phyloP scores from a whole-genome alignment of 2,113 vertebrate species.

The Mormyrus lacerda region DNA sequence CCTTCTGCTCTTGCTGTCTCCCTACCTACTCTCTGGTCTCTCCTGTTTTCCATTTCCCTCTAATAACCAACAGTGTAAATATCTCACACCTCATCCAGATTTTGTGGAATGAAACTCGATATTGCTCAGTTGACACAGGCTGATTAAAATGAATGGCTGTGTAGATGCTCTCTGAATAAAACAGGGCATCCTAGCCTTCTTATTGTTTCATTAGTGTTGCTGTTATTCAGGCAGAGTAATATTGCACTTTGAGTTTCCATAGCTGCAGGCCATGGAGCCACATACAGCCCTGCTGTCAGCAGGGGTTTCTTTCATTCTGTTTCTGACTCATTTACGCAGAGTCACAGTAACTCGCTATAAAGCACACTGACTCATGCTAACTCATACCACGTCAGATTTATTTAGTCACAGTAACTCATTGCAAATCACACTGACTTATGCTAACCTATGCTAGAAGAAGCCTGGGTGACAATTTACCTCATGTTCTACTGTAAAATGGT shows the following conservation, averaged over 20 bases:
- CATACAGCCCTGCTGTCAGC: not conserved
- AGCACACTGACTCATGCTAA: not conserved
- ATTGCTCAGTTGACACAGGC: slow-evolving; percentile 6
- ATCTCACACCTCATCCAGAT: not conserved
- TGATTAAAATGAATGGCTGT: slow-evolving; percentile 9
- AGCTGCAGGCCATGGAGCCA: not conserved
- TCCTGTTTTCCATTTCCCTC: not conserved
- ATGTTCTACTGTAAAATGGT: not conserved
- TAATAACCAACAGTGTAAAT: not conserved
- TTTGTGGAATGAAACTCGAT: not conserved
- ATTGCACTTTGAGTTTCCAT: not conserved
- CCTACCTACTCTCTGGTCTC: not conserved
- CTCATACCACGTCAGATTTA: not conserved
- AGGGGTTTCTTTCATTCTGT: not conserved
- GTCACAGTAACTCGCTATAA: not conserved
- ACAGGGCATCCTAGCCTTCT: not conserved
- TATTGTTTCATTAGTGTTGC: not conserved
- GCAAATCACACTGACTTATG: not conserved
- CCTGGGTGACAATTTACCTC: too few relatives aligned
- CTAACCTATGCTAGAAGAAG: not conserved
- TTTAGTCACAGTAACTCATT: not conserved
- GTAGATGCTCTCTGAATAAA: not conserved
- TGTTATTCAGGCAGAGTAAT: not conserved
- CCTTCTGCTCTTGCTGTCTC: not conserved
- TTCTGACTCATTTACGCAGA: not conserved